Base-by-base conservation (phyloP, 30 jellyfish, hydroid and myxozoan species). In the Pelagia noctiluca region DNA sequence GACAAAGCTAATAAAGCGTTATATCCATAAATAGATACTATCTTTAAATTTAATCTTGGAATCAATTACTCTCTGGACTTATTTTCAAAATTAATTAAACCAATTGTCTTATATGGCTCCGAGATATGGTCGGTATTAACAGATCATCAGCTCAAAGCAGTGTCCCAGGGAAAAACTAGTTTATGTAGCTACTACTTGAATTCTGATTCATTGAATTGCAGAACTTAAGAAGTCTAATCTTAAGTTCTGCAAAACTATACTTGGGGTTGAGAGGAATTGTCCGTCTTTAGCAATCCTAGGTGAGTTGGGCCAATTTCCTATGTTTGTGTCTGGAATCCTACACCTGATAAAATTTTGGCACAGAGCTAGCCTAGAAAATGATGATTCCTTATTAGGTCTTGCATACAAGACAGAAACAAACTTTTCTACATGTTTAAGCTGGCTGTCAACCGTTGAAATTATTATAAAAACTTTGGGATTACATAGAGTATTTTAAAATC, bases 1-100 rank as follows among this genome's bases (percentile, higher is more conserved):
- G 82, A 38, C 23, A 69, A 69, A 37, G 82, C 82, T 0, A 69
- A 33, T 21, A 69, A 33, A 37, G 82, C 82, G 0, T 1, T 69
- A 16, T 36, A 30, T n/a, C 82, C 66, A 22, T 35, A 34, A 34
- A 16, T 69, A 2, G 82, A 69, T 66, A 69, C 82, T 19, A 69
- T 50, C 22, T 69, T 25, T 36, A 69, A 69, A 69, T 69, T 69
- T 34, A 30, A 50, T 24, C 66, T 69, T 0, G 66, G 46, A 2
- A 16, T 36, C 35, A 34, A 64, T 13, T 13, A 18, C 23, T 34
- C 82, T 28, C 23, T 69, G 31, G 19, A 26, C 66, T 37, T 69
- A 36, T 69, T 69, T 36, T 2, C 22, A 34, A 34, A 69, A 26
- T 37, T 69, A 12, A 69, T 69, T 12, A 3, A 69, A 69, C 82